Evolutionary conservation across 2,113 vertebrate species (phyloP).

Genomic region (Gallinago paraguaiae): DNA sequence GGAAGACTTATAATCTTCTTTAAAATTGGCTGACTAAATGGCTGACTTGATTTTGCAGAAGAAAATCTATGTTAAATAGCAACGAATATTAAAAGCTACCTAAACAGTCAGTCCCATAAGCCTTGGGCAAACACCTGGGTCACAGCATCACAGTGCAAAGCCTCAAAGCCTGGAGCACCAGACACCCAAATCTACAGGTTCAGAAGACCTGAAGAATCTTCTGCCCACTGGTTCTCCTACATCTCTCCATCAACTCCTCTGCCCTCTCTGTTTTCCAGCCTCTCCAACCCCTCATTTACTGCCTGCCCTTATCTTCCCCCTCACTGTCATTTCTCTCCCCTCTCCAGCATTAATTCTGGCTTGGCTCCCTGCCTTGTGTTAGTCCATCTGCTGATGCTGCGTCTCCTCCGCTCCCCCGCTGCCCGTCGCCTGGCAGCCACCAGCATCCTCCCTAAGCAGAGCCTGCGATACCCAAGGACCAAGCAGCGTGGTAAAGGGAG

Average conservation of each 20-base stretch:
- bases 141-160: background rate
- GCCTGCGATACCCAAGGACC: rapidly evolving
- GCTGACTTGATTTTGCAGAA: background rate
- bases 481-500: background rate
- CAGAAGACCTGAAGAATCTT: background rate
- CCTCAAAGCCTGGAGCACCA: background rate
- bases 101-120: background rate
- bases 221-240: background rate
- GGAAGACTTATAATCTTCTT: background rate
- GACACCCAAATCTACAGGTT: background rate
- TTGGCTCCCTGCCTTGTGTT: background rate
- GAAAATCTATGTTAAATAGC: background rate
- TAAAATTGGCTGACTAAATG: background rate
- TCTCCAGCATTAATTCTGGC: background rate
- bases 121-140: background rate
- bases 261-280: background rate
- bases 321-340: background rate
- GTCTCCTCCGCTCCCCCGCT: background rate
- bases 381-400: background rate
- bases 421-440: background rate
- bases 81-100: background rate
- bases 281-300: background rate
- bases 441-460: background rate
- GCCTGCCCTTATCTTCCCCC: background rate
- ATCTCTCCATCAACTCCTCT: background rate